phyloP scores from a whole-genome alignment of 2,888 invertebrate genomes.

The Capitulum mitella region DNA sequence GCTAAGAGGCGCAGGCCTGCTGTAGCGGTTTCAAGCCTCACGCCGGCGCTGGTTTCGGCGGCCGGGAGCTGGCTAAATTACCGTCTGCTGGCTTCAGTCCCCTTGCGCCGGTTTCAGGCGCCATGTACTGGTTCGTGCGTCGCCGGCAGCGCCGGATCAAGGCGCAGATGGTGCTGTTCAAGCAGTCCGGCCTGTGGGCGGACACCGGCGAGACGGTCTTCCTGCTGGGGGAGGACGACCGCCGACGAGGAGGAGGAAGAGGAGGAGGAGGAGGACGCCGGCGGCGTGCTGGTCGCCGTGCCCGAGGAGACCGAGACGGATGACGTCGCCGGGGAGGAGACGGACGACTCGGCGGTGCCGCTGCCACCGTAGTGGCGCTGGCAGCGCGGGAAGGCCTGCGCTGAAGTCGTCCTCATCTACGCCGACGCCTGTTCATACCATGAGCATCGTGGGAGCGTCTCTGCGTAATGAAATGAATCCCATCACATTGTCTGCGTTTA shows the following conservation, averaged over 20 bases:
- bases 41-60: not conserved
- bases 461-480: too few species aligned
- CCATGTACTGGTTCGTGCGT: constrained; percentile 2
- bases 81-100: not conserved
- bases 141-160: not conserved
- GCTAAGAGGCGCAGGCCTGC: too few species aligned
- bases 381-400: too few species aligned
- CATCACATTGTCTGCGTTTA: too few species aligned
- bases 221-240: not conserved
- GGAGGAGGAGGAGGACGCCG: not conserved
- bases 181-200: not conserved
- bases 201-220: not conserved
- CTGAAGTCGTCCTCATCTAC: too few species aligned
- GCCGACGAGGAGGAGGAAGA: not conserved
- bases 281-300: not conserved
- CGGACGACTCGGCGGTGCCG: not conserved
- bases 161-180: constrained; percentile 1
- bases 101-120: not conserved
- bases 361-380: too few species aligned
- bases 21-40: not conserved
- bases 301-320: not conserved
- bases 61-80: not conserved
- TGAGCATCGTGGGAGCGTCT: too few species aligned
- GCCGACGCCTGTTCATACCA: too few species aligned
- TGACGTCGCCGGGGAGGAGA: not conserved